phyloP scores from a whole-genome alignment of 2,113 vertebrate genomes.

The Leptosomus discolor region DNA sequence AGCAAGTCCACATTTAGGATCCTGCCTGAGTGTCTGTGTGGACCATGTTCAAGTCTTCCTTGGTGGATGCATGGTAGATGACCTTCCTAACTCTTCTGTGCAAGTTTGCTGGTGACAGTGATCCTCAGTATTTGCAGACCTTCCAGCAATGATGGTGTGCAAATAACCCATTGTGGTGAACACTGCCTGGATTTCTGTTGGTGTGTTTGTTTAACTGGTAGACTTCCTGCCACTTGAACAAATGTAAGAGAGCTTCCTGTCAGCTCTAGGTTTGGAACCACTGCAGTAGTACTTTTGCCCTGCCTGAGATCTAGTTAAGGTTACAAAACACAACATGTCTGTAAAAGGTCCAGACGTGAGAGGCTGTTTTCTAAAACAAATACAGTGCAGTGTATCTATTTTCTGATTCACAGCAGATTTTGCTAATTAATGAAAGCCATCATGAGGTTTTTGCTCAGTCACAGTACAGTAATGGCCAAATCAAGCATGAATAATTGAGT shows the following conservation, averaged over 20 bases:
- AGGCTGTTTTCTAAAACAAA: neutral
- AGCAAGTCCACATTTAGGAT: neutral
- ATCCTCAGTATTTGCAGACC: neutral
- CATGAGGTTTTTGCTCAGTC: neutral
- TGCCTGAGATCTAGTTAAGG: neutral
- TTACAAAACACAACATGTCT: neutral
- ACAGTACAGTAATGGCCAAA: rapidly evolving
- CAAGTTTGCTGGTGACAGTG: neutral
- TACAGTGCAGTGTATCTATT: neutral
- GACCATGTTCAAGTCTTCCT: neutral
- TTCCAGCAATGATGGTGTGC: neutral
- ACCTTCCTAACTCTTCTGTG: neutral
- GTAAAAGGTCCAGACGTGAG: neutral
- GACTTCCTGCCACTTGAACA: neutral
- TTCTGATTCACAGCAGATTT: neutral
- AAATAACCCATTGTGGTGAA: neutral
- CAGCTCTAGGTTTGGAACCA: neutral
- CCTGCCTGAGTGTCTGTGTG: neutral
- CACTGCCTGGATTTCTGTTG: neutral
- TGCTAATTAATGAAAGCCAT: neutral
- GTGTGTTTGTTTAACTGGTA: neutral
- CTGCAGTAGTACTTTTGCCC: neutral
- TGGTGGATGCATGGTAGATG: neutral
- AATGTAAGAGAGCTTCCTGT: neutral
- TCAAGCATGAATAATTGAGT: neutral